Base-by-base conservation (phyloP, 2,797 vertebrate genomes). In the Nannoperca australis region DNA sequence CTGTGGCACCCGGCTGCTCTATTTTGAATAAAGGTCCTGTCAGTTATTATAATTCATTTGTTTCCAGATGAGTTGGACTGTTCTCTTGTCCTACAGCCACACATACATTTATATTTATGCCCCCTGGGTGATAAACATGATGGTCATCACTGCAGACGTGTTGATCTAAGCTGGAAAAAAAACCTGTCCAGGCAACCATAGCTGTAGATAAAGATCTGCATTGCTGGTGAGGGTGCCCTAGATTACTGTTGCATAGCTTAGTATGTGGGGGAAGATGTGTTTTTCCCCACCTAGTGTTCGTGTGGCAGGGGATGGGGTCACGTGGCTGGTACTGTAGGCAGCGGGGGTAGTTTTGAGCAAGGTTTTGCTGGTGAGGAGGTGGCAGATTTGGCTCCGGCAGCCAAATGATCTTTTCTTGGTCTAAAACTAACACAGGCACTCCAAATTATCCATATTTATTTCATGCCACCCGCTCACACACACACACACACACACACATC, bases 161-260 rank as follows among this genome's bases (percentile, higher is more conserved):
- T 80, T 78, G 70, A 75, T 81, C 14, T 76, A 42, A 36, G 24
- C 45, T 70, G 20, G 15, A 20, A 18, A 20, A 55, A 11, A 17
- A 30, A 50, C 51, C 15, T 78, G 50, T 12, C 36, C 34, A 2
- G 15, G 4, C 47, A 54, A 11, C 22, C 67, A 18, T 20, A 47
- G 22, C 24, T 70, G n/a, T n/a, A 47, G 22, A 36, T 53, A 45
- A 20, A 67, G 18, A 66, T 87, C 88, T 85, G 87, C 82, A 90
- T 70, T 88, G 88, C 77, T 85, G 85, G 27, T 78, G 68, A 85
- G 38, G 79, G 64, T 87, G 92, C 77, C 91, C 92, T 89, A 94
- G 82, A 90, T 94, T 83, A 53, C 50, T 63, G 20, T 0, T 58
- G 42, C 15, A 60, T 20, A 47, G 30, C 54, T 36, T 55, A 5